Conservation (phyloP, 1,140 invertebrate species). For the Drepana arcuata region DNA sequence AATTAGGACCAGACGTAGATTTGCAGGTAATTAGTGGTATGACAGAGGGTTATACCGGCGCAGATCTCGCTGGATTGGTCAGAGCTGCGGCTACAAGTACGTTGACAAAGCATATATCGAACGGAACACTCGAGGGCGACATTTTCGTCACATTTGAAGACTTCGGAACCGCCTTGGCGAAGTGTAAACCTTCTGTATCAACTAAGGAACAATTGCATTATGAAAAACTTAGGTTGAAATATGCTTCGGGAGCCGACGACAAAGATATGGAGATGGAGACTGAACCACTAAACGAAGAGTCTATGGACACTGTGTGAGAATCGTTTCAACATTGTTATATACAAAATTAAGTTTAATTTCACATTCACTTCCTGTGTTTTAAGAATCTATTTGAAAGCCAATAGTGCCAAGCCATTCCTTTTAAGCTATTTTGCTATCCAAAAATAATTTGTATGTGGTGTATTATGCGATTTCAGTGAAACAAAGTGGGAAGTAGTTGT, state of each 20-base stretch:
- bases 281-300: conserved; percentile 58
- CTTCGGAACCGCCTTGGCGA: conserved; percentile 76
- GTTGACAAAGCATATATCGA: conserved; percentile 73
- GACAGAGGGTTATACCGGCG: conserved; percentile 90
- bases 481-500: no score
- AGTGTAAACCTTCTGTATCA: conserved; percentile 86
- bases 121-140: conserved; percentile 44
- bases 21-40: conserved; percentile 78
- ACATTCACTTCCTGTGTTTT: conserved; percentile 17
- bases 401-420: conserved; percentile 33
- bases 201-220: conserved; percentile 78
- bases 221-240: conserved; percentile 72
- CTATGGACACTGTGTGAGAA: conserved; percentile 64
- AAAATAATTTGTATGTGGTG: no score
- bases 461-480: no score
- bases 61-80: conserved; percentile 86
- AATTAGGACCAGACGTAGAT: conserved; percentile 83
- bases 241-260: conserved; percentile 62
- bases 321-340: conserved; percentile 24
- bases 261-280: conserved; percentile 70
- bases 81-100: conserved; percentile 86
- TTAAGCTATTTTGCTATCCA: conserved; percentile 10
- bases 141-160: conserved; percentile 66
- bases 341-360: conserved; percentile 20
- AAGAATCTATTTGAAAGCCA: conserved; percentile 19